phyloP scores from a whole-genome alignment of 2,888 invertebrate genomes.

The Philonicus albiceps region DNA sequence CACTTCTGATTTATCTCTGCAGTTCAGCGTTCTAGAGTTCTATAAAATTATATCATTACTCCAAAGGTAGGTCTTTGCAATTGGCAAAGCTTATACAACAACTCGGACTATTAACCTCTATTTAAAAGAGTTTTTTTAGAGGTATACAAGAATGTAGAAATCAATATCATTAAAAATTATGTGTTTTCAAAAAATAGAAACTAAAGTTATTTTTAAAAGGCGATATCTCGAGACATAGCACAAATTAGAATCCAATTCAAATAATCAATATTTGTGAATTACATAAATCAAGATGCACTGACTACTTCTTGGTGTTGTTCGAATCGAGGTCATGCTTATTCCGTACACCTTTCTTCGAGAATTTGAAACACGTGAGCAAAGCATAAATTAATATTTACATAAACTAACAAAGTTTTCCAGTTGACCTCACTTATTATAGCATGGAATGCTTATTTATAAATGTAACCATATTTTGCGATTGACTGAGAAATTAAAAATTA shows the following conservation, averaged over 20 bases:
- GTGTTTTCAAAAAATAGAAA: not conserved
- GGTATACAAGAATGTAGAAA: no score
- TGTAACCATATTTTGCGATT: not conserved
- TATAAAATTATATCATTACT: no score
- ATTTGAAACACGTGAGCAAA: not conserved
- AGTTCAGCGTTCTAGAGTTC: no score
- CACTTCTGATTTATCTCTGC: no score
- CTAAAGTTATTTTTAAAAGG: not conserved
- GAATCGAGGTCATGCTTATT: not conserved
- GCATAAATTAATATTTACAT: not conserved
- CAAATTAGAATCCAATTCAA: not conserved
- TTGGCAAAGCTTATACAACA: no score
- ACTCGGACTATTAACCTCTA: no score
- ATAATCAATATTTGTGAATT: not conserved
- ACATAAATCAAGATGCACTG: no score
- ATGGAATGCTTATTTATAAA: not conserved
- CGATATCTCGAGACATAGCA: not conserved
- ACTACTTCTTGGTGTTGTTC: no score
- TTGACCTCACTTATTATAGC: not conserved
- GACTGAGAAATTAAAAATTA: not conserved
- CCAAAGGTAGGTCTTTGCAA: no score
- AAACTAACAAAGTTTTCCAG: not conserved
- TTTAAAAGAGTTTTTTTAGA: no score
- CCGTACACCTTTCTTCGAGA: not conserved
- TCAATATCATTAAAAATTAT: no score